Evolutionary conservation across 1,140 invertebrate genomes (phyloP).

Genomic region (Eriocheir sinensis): DNA sequence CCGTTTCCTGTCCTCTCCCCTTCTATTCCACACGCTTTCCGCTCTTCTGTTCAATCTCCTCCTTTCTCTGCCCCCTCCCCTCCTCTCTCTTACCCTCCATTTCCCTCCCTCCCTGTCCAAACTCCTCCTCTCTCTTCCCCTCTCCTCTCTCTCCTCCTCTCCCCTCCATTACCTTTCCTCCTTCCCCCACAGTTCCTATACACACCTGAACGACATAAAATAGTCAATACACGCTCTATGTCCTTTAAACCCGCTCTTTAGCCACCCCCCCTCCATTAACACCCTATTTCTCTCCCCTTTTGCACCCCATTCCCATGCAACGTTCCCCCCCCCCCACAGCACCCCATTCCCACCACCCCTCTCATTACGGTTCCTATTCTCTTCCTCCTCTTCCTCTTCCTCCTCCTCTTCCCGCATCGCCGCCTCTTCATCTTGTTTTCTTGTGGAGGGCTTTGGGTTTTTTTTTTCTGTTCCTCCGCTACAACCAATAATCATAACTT

Average conservation of each 20-base stretch:
- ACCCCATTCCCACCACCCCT: background rate
- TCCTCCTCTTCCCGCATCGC: background rate
- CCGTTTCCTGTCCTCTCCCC: background rate
- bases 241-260: background rate
- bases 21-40: too few relatives aligned
- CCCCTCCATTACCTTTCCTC: background rate
- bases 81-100: too few relatives aligned
- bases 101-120: background rate
- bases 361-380: too few relatives aligned
- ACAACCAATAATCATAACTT: background rate
- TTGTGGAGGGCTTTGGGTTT: background rate
- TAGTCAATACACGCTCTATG: too few relatives aligned
- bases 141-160: background rate
- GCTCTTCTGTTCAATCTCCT: background rate
- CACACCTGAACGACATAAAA: too few relatives aligned
- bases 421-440: background rate
- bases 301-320: background rate
- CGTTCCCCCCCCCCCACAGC: background rate
- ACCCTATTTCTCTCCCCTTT: constrained; percentile 1
- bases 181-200: too few relatives aligned
- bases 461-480: background rate
- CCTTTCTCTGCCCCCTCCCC: too few relatives aligned
- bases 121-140: background rate
- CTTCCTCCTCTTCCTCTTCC: background rate
- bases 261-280: background rate